phyloP scores from a whole-genome alignment of 2,797 vertebrate genomes.

The Phataginus tricuspis region DNA sequence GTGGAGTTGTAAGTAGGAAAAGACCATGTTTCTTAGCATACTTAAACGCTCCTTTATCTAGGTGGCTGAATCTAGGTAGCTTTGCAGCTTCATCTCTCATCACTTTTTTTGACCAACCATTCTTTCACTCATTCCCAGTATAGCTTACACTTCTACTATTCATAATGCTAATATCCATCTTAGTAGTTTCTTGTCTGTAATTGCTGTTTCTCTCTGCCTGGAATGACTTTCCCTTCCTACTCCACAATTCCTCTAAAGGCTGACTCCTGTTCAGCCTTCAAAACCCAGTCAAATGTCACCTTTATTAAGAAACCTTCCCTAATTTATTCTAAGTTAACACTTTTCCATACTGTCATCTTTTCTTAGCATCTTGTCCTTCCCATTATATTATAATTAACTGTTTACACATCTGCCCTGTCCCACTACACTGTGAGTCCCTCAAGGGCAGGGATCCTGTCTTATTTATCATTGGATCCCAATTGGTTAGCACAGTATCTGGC shows the following conservation, averaged over 20 bases:
- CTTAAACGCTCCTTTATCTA: background rate
- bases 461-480: background rate
- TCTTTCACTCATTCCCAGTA: background rate
- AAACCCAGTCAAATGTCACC: background rate
- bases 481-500: background rate
- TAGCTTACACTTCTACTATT: background rate
- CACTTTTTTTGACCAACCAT: background rate
- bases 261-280: constrained; percentile 37
- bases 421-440: background rate
- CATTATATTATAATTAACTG: background rate
- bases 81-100: background rate
- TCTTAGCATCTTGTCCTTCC: background rate
- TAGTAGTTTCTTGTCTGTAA: background rate
- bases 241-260: background rate
- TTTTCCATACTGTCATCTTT: constrained; percentile 5
- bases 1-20: background rate
- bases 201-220: background rate
- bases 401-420: background rate
- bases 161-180: background rate
- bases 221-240: background rate
- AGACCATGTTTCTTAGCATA: background rate
- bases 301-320: constrained; percentile 25
- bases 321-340: background rate
- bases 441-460: background rate
- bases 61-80: background rate